Conservation (phyloP, 2,113 vertebrate genomes). For the Lepidiolamprologus cunningtoni region DNA sequence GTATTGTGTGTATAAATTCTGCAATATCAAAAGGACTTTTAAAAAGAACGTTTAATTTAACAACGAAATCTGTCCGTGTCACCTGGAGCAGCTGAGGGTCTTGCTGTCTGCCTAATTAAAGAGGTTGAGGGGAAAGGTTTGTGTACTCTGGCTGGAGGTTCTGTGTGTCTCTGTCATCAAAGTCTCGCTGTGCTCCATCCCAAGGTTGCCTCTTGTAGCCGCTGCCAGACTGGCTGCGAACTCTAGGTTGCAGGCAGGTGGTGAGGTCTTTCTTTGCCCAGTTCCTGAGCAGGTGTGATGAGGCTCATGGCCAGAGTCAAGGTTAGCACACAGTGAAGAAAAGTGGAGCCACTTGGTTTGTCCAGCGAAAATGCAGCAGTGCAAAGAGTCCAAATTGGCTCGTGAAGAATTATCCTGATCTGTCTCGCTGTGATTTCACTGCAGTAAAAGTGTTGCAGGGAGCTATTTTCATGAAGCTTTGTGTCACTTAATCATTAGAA, state of each 20-base stretch:
- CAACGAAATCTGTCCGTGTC: neutral
- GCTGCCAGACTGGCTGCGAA: slow-evolving; percentile 49
- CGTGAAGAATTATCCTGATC: neutral
- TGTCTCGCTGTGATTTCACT: neutral
- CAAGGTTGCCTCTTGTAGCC: slow-evolving; percentile 46
- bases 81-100: neutral
- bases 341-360: neutral
- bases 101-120: slow-evolving; percentile 36
- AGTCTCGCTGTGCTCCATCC: slow-evolving; percentile 44
- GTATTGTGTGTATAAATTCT: neutral
- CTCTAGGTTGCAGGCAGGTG: slow-evolving; percentile 2
- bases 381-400: slow-evolving; percentile 11
- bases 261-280: slow-evolving; percentile 6
- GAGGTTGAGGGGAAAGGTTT: neutral
- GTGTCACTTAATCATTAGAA: slow-evolving; percentile 27
- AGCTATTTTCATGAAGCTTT: neutral
- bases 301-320: slow-evolving; percentile 40
- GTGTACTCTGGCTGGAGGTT: slow-evolving; percentile 34
- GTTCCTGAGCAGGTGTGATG: slow-evolving; percentile 46
- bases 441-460: neutral
- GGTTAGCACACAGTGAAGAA: slow-evolving; percentile 27
- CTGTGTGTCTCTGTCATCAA: slow-evolving; percentile 29
- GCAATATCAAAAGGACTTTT: neutral
- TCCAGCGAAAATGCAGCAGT: neutral
- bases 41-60: neutral